phyloP scores from a whole-genome alignment of 2,888 invertebrate species.

The Lapara coniferarum region DNA sequence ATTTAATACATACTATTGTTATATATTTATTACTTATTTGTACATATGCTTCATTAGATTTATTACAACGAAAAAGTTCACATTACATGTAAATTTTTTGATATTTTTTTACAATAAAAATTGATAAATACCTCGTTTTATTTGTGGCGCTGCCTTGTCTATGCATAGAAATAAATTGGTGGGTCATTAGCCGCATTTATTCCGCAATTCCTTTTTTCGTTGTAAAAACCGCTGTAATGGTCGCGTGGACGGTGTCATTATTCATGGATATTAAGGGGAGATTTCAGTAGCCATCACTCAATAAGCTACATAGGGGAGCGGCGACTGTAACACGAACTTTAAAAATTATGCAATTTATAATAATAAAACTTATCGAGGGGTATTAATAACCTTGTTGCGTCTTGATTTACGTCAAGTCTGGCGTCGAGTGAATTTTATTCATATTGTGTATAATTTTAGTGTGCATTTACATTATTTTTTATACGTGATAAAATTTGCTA shows the following conservation, averaged over 20 bases:
- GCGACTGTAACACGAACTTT: conserved; percentile 28
- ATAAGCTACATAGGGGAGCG: conserved; percentile 45
- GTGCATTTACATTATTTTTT: not conserved
- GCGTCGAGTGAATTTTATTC: not conserved
- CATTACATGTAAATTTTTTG: conserved; percentile 13
- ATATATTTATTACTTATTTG: conserved; percentile 3
- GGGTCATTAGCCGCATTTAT: conserved; percentile 50
- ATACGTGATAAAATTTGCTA: not conserved
- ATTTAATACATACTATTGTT: conserved; percentile 7
- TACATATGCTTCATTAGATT: conserved; percentile 18
- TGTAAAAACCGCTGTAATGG: conserved; percentile 50
- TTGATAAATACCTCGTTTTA: conserved; percentile 65
- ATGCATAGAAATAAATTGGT: conserved; percentile 45
- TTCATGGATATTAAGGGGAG: conserved; percentile 56
- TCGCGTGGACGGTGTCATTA: conserved; percentile 61
- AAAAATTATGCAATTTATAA: conserved; percentile 17
- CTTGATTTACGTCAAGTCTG: conserved; percentile 2
- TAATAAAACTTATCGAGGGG: conserved; percentile 31
- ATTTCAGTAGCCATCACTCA: conserved; percentile 46
- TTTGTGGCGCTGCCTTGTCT: conserved; percentile 45
- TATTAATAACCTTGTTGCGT: conserved; percentile 11
- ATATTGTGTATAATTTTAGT: not conserved
- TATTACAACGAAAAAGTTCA: conserved; percentile 9
- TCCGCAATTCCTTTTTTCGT: conserved; percentile 46
- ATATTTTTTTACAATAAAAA: conserved; percentile 42